Evolutionary conservation across 2,888 invertebrate genomes (phyloP).

Genomic region (Kuschelorhynchus macadamiae): DNA sequence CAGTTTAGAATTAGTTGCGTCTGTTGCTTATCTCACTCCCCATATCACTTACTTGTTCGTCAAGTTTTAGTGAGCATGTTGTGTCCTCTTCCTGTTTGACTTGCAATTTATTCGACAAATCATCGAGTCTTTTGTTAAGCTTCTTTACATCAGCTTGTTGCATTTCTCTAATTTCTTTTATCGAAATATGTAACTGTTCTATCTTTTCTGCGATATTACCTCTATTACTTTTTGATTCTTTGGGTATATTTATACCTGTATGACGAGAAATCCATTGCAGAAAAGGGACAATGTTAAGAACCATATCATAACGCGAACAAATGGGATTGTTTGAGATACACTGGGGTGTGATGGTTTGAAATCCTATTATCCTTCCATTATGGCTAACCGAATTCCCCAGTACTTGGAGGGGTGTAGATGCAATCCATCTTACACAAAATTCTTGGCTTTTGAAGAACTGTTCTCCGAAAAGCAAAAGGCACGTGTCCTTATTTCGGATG

Average conservation of each 20-base stretch:
- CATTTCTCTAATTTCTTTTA: neutral
- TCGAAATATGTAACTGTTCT: neutral
- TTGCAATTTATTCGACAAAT: neutral
- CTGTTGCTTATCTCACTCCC: slow-evolving; percentile 7
- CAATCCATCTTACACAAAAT: slow-evolving; percentile 20
- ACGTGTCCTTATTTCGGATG: slow-evolving; percentile 22
- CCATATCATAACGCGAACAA: slow-evolving; percentile 23
- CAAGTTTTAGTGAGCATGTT: neutral
- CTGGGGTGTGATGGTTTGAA: slow-evolving; percentile 17
- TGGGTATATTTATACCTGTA: neutral
- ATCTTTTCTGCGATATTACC: neutral
- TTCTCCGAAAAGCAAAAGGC: slow-evolving; percentile 11
- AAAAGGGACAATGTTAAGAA: slow-evolving; percentile 17
- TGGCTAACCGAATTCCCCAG: slow-evolving; percentile 15
- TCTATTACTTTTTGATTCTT: neutral
- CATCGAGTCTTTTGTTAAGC: neutral
- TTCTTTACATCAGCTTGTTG: neutral
- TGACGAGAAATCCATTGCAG: slow-evolving; percentile 20
- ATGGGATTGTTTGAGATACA: neutral
- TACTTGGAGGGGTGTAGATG: slow-evolving; percentile 8
- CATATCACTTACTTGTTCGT: slow-evolving; percentile 21
- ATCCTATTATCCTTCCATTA: slow-evolving; percentile 20
- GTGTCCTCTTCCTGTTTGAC: neutral
- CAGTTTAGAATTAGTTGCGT: slow-evolving; percentile 12
- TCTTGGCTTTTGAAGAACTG: slow-evolving; percentile 21